These are phyloP conservation scores for Eilema sororculum DNA, from an alignment of 2,888 invertebrate species.

Conservation along the genomic window DNA sequence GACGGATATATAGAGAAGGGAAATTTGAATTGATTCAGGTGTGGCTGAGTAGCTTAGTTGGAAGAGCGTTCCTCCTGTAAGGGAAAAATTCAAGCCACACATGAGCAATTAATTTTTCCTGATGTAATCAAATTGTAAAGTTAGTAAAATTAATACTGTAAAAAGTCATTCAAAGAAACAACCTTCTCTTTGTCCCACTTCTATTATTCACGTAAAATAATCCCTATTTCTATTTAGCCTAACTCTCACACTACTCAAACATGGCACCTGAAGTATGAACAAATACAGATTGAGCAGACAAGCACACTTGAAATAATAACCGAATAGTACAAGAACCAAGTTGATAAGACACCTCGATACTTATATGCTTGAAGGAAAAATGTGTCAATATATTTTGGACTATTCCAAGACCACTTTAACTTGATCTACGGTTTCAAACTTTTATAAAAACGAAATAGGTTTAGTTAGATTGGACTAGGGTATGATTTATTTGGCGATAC, in stretches of 20 bases:
- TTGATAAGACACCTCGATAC: conserved; percentile 15
- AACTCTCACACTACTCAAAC: conserved; percentile 21
- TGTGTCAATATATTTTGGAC: conserved; percentile 28
- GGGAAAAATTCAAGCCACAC: no score
- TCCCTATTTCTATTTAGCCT: conserved; percentile 6
- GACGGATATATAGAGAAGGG: no score
- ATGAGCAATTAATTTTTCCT: no score
- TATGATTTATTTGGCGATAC: conserved; percentile 54
- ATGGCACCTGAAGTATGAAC: conserved; percentile 41
- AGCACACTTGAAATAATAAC: conserved; percentile 67
- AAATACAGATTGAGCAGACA: conserved; percentile 61
- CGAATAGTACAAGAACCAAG: conserved; percentile 43
- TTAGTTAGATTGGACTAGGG: conserved; percentile 41
- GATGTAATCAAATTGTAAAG: no score
- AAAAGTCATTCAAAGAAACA: background rate
- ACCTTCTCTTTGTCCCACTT: background rate
- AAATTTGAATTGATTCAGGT: no score
- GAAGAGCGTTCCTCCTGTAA: no score
- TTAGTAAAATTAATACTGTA: no score
- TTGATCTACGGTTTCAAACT: conserved; percentile 7
- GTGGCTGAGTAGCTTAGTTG: no score
- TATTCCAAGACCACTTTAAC: conserved; percentile 31
- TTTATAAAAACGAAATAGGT: conserved; percentile 33
- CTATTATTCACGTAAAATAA: background rate
- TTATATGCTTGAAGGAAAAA: conserved; percentile 5